Conservation (phyloP, 2,888 invertebrate genomes). For the Zygaena filipendulae region DNA sequence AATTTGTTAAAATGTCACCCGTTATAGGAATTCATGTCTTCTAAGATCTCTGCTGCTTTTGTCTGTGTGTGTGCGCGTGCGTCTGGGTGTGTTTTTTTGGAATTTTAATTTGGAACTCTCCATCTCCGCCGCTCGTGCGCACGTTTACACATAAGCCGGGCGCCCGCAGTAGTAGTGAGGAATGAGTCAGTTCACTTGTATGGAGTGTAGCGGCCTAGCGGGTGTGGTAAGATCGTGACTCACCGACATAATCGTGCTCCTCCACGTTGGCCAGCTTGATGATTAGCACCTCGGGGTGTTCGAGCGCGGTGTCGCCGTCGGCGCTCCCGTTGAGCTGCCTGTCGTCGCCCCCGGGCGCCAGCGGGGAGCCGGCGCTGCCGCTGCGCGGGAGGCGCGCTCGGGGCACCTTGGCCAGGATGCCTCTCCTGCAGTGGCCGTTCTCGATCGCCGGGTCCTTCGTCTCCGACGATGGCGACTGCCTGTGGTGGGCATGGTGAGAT, state of each 20-base stretch:
- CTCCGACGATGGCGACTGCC: constrained; percentile 33
- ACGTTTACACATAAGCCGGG: no score
- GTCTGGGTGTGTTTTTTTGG: no score
- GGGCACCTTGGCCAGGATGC: constrained; percentile 47
- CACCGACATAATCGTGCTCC: constrained; percentile 55
- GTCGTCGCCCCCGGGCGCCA: constrained; percentile 19
- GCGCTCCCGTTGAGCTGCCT: constrained; percentile 24
- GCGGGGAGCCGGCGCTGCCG: constrained; percentile 27
- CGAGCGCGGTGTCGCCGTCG: constrained; percentile 24
- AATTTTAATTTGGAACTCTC: no score
- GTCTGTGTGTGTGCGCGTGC: no score
- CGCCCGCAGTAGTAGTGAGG: no score
- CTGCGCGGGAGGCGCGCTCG: constrained; percentile 43
- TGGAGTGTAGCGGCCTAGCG: no score
- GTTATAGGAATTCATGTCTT: no score
- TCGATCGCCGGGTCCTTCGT: constrained; percentile 35
- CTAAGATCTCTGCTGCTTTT: no score
- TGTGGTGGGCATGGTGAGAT: constrained; percentile 21
- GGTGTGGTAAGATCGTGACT: no score
- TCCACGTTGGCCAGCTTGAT: constrained; percentile 49
- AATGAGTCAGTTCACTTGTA: no score
- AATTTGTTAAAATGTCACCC: constrained; percentile 10
- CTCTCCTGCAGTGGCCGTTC: constrained; percentile 36
- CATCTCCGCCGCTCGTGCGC: no score
- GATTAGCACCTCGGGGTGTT: constrained; percentile 44